These are phyloP conservation scores for Parochlus steinenii DNA, from an alignment of 2,888 invertebrate genomes.

Conservation along the genomic window DNA sequence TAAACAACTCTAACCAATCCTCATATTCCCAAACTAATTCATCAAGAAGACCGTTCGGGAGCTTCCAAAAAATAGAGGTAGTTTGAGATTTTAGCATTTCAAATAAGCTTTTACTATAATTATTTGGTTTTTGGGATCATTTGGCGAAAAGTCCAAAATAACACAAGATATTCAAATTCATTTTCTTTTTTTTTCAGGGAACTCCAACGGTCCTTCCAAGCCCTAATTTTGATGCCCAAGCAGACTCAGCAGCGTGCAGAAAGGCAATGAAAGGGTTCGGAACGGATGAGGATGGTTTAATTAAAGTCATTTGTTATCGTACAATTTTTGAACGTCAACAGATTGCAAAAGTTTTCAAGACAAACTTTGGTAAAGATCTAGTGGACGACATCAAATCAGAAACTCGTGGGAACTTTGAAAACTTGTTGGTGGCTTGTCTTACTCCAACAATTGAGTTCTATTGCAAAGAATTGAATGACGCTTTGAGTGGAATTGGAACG, in stretches of 20 bases:
- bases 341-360: conserved; percentile 25
- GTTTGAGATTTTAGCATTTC: too few species aligned
- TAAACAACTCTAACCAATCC: too few species aligned
- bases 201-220: conserved; percentile 57
- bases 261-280: conserved; percentile 88
- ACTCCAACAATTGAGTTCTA: conserved; percentile 71
- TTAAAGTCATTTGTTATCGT: conserved; percentile 64
- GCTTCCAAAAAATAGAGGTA: too few species aligned
- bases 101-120: too few species aligned
- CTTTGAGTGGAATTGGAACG: conserved; percentile 69
- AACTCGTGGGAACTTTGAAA: conserved; percentile 75
- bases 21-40: too few species aligned
- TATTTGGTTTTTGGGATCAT: too few species aligned
- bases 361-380: conserved; percentile 42
- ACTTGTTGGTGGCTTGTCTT: conserved; percentile 65
- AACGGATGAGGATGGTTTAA: conserved; percentile 80
- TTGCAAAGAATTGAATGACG: conserved; percentile 67
- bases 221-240: conserved; percentile 60
- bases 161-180: too few species aligned
- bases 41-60: too few species aligned
- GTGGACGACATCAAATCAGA: conserved; percentile 76
- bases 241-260: conserved; percentile 62
- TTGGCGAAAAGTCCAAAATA: too few species aligned
- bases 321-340: conserved; percentile 66
- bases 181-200: conserved; percentile 21